Base-by-base conservation (phyloP, 2,797 vertebrate species). In the Notoglanidium macrostoma region DNA sequence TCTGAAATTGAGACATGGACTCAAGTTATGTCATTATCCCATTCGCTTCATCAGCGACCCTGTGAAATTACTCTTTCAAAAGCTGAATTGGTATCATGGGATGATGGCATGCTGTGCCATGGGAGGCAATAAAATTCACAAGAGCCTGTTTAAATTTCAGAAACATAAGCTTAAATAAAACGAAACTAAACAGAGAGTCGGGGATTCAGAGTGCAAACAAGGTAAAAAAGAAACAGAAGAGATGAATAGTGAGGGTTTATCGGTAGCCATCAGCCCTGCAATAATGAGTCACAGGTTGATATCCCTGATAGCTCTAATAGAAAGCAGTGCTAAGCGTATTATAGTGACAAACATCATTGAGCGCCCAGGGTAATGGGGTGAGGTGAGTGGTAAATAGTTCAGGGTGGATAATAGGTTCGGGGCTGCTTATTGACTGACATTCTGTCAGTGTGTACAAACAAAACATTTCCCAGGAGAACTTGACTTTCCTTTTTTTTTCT, bases 261-360 rank as follows among this genome's bases (percentile, higher is more conserved):
- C 14, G 19, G 46, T 63, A 81, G 26, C 80, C 85, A 88, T 86
- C 87, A 78, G 54, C 68, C 70, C 32, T 32, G 54, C 81, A 81
- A 67, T 78, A 87, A 65, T 21, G 63, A 92, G 90, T 88, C 89
- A 89, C 87, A 90, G 90, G 90, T 92, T 94, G 80, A 93, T 92
- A 92, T 94, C 87, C 87, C 89, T 88, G 92, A 92, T 92, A 90
- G 89, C 88, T 86, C 89, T 94, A 94, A 95, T 94, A 93, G 92
- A 93, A 94, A 93, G 93, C 82, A 88, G 90, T 92, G 90, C 92
- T 94, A 95, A 95, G 95, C 91, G 88, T 93, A 94, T 95, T 95
- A 95, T 93, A 90, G 93, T 94, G 93, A 95, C 93, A 95, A 94
- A 95, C 93, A 91, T 91, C 93, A 95, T 95, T 92, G 95, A 95